Evolutionary conservation across 53 echinoderm and acorn worm species (phyloP).

Genomic region (Arbacia lixula): DNA sequence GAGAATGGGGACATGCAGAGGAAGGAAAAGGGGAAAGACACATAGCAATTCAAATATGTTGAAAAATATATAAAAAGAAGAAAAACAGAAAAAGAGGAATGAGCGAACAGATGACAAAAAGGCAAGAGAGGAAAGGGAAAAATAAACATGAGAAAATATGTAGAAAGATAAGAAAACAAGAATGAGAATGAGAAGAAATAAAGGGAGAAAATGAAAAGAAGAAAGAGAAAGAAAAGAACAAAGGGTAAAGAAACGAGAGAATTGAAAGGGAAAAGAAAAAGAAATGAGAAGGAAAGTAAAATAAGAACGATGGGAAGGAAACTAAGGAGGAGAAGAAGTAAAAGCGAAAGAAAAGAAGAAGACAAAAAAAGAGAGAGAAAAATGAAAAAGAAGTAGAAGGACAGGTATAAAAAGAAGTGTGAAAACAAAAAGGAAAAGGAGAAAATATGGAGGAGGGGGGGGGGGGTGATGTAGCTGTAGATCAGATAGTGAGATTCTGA

Average conservation of each 20-base stretch:
- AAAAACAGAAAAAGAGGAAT: background rate
- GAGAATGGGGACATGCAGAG: too few relatives aligned
- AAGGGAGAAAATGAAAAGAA: background rate
- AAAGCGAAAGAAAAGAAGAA: background rate
- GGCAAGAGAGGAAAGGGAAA: background rate
- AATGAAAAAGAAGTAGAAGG: background rate
- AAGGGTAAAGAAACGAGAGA: background rate
- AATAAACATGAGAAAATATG: background rate
- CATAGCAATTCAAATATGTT: background rate
- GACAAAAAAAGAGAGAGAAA: background rate
- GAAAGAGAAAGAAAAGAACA: background rate
- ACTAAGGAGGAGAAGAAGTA: background rate
- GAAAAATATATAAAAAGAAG: background rate
- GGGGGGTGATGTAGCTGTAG: background rate
- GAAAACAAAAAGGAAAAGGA: background rate
- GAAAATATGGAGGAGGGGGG: background rate
- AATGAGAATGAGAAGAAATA: background rate
- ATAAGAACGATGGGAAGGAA: background rate
- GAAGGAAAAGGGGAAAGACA: background rate
- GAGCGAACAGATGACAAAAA: background rate
- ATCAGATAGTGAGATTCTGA: background rate
- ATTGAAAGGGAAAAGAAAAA: background rate
- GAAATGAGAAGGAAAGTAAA: background rate
- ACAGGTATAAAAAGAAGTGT: too few relatives aligned
- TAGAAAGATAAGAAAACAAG: background rate